These are phyloP conservation scores for Xenopus tropicalis DNA, from an alignment of 2,113 vertebrate species.

Conservation along the genomic window DNA sequence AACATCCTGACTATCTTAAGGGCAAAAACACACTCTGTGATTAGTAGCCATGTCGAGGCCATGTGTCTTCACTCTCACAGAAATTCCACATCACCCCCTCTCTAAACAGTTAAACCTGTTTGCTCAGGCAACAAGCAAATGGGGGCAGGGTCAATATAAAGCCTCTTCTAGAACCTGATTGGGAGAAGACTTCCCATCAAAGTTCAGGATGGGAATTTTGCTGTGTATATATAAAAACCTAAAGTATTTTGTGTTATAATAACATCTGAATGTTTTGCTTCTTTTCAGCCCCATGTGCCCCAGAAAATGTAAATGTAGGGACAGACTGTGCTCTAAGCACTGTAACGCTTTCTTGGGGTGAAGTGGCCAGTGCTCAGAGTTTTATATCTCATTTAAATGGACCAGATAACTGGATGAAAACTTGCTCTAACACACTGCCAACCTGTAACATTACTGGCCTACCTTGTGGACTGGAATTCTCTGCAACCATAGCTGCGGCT, in stretches of 20 bases:
- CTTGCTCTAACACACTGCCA: constrained; percentile 52
- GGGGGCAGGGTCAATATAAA: too few species aligned
- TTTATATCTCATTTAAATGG: constrained; percentile 55
- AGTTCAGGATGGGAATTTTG: too few species aligned
- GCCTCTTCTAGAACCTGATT: too few species aligned
- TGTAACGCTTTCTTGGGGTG: constrained; percentile 60
- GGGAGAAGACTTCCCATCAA: too few species aligned
- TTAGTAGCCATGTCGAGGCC: too few species aligned
- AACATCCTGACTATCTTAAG: too few species aligned
- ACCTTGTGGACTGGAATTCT: constrained; percentile 62
- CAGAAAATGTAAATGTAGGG: not conserved
- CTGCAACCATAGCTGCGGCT: constrained; percentile 50
- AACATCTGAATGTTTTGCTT: not conserved
- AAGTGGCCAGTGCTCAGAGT: constrained; percentile 49
- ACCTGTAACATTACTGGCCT: constrained; percentile 58
- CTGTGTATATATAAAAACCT: too few species aligned
- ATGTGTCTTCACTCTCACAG: too few species aligned
- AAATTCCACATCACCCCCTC: too few species aligned
- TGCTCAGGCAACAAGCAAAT: too few species aligned
- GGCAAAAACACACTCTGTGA: too few species aligned
- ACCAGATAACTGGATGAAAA: constrained; percentile 52
- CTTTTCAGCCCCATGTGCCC: constrained; percentile 27
- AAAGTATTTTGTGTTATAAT: not conserved
- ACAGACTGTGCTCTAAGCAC: constrained; percentile 40
- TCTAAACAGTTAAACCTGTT: too few species aligned